Conservation (phyloP, 2,888 invertebrate species). For the Eupithecia abbreviata region DNA sequence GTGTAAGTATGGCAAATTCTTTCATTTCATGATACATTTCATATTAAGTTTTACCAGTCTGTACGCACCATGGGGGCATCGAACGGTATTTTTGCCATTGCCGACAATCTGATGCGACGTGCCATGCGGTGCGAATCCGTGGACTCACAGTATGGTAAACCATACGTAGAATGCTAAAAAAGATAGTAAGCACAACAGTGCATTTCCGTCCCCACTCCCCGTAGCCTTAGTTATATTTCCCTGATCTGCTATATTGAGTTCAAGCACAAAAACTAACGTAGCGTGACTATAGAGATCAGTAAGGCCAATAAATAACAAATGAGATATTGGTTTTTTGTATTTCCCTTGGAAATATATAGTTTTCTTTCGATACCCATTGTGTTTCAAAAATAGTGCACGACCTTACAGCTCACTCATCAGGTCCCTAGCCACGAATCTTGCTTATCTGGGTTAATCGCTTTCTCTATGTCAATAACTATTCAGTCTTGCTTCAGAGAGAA, state of each 20-base stretch:
- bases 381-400: conserved; percentile 2
- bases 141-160: too few relatives aligned
- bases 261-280: background rate
- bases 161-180: too few relatives aligned
- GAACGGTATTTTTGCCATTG: too few relatives aligned
- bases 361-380: conserved; percentile 5
- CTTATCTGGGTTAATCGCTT: conserved; percentile 14
- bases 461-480: conserved; percentile 9
- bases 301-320: background rate
- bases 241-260: background rate
- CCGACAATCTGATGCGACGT: too few relatives aligned
- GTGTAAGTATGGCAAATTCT: too few relatives aligned
- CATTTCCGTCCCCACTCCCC: background rate
- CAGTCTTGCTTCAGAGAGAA: conserved; percentile 2
- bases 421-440: conserved; percentile 10
- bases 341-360: background rate
- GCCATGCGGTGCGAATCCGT: too few relatives aligned
- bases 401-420: background rate
- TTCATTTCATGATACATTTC: too few relatives aligned
- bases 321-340: background rate
- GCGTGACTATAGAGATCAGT: background rate
- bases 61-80: too few relatives aligned
- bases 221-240: background rate
- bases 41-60: too few relatives aligned
- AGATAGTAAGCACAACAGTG: background rate